Conservation (phyloP, 2,797 vertebrate genomes). For the Synaphobranchus kaupii region DNA sequence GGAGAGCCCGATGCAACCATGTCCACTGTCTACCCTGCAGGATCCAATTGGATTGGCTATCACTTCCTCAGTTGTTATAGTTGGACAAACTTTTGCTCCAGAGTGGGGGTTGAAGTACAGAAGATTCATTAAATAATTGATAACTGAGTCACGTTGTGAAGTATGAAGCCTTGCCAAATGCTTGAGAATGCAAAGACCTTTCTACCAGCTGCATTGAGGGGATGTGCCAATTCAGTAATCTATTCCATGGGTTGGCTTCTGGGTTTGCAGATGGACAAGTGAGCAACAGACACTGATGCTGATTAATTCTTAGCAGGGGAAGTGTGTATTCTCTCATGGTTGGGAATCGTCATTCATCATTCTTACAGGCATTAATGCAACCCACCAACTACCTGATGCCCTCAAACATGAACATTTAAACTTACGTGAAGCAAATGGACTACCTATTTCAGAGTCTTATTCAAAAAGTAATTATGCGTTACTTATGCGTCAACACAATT, state of each 20-base stretch:
- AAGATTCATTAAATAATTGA: background rate
- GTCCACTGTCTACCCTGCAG: background rate
- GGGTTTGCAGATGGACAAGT: background rate
- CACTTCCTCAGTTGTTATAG: background rate
- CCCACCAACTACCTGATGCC: background rate
- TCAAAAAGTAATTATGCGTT: background rate
- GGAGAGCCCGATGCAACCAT: background rate
- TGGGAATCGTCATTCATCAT: constrained; percentile 2
- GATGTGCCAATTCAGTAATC: background rate
- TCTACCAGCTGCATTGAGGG: background rate
- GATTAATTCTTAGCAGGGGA: background rate
- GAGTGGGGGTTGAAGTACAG: background rate
- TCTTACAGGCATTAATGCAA: background rate
- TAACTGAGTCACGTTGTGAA: background rate
- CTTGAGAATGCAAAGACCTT: constrained; percentile 9
- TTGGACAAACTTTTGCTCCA: background rate
- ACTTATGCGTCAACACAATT: background rate
- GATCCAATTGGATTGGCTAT: background rate
- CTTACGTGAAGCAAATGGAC: background rate
- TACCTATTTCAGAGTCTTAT: background rate
- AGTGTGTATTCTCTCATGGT: background rate
- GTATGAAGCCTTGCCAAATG: background rate
- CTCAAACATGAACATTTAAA: background rate
- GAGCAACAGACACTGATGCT: background rate
- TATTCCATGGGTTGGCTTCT: background rate